A percentile compares a stretch with the other conserved stretches of the same genome.
These are phyloP conservation scores for Iphiclides podalirius DNA, from an alignment of 2,888 invertebrate species.

Conservation along the genomic window DNA sequence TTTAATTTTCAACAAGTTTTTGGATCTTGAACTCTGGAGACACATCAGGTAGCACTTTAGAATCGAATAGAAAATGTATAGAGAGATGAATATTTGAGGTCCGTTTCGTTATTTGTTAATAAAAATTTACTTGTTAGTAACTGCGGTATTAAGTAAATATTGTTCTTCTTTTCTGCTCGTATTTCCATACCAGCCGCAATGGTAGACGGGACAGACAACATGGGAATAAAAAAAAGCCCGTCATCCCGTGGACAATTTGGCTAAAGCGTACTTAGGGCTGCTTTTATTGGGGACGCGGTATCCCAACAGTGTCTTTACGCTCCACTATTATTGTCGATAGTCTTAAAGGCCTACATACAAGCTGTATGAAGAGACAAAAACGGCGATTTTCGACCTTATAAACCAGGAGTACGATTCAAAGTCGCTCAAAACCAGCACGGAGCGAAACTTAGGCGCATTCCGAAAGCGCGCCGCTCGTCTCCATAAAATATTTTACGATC, in stretches of 20 bases:
- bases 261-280: conserved; percentile 13
- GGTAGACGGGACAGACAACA: too few relatives aligned
- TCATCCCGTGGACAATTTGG: conserved; percentile 11
- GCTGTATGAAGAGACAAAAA: not conserved
- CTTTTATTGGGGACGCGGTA: conserved; percentile 8
- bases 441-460: conserved; percentile 35
- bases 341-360: conserved; percentile 23
- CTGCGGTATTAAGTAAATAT: too few relatives aligned
- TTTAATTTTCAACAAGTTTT: too few relatives aligned
- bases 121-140: too few relatives aligned
- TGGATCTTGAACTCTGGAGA: too few relatives aligned
- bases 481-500: conserved; percentile 43
- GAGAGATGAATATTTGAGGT: too few relatives aligned
- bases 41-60: too few relatives aligned
- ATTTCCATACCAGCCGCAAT: too few relatives aligned
- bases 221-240: not conserved
- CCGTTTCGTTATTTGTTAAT: too few relatives aligned
- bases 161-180: too few relatives aligned
- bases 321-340: conserved; percentile 21
- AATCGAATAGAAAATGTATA: too few relatives aligned
- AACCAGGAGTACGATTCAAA: not conserved
- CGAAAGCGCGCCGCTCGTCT: conserved; percentile 35
- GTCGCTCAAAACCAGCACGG: not conserved
- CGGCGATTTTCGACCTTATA: conserved; percentile 1
- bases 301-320: conserved; percentile 14